These are phyloP conservation scores for Pteronotus mesoamericanus DNA, from an alignment of 2,797 vertebrate genomes.

Conservation along the genomic window DNA sequence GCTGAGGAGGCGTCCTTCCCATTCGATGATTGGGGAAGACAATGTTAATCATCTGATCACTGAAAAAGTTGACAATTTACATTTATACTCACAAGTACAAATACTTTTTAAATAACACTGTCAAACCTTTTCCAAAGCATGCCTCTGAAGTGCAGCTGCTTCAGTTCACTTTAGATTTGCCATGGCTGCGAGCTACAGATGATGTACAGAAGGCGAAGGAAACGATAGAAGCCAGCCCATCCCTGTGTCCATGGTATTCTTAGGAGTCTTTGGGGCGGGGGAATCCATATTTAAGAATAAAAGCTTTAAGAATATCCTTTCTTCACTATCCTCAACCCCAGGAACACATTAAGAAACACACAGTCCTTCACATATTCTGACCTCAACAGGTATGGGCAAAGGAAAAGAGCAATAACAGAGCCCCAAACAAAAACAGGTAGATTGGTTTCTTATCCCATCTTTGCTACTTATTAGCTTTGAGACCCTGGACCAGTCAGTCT, in stretches of 20 bases:
- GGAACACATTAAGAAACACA: not conserved
- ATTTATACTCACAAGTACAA: not conserved
- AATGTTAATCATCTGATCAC: not conserved
- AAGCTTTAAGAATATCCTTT: not conserved
- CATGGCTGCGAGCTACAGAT: not conserved
- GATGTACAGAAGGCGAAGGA: not conserved
- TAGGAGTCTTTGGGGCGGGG: not conserved
- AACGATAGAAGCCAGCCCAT: not conserved
- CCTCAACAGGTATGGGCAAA: not conserved
- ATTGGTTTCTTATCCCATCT: not conserved
- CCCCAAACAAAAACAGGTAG: not conserved
- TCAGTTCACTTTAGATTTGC: not conserved
- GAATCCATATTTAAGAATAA: not conserved
- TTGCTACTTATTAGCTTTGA: not conserved
- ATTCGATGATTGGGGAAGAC: not conserved
- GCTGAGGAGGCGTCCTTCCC: not conserved
- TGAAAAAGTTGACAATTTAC: not conserved
- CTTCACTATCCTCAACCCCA: not conserved
- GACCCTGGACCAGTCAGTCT: not conserved
- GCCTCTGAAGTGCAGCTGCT: not conserved
- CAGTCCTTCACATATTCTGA: not conserved
- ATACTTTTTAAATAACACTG: not conserved
- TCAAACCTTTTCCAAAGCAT: not conserved
- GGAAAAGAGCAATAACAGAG: not conserved
- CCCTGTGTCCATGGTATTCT: not conserved